Percentiles rank a stretch among this genome's conserved stretches.
These are phyloP conservation scores for Aplochiton taeniatus DNA, from an alignment of 2,797 vertebrate species.

Conservation along the genomic window DNA sequence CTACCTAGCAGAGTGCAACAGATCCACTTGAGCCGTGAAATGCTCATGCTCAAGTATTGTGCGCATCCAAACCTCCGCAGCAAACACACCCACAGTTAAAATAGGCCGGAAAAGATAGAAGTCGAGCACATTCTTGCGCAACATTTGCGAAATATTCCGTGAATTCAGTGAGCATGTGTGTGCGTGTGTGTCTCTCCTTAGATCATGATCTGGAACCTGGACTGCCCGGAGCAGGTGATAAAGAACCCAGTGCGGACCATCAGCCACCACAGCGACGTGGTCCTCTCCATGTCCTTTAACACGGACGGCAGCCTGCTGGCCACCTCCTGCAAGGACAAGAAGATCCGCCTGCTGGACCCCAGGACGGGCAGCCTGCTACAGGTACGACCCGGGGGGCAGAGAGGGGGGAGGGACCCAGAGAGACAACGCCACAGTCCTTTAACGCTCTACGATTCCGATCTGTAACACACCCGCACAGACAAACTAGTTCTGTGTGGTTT, in stretches of 20 bases:
- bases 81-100: not conserved
- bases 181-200: conserved; percentile 48
- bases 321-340: conserved; percentile 88
- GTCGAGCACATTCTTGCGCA: no score
- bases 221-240: conserved; percentile 76
- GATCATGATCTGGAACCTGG: conserved; percentile 95
- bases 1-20: not conserved
- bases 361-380: conserved; percentile 78
- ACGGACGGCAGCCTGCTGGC: conserved; percentile 86
- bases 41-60: not conserved
- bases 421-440: no score
- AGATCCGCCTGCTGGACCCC: conserved; percentile 83
- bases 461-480: no score
- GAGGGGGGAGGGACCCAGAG: not conserved
- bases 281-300: conserved; percentile 94
- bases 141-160: no score
- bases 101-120: no score
- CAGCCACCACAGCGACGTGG: conserved; percentile 81
- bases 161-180: no score
- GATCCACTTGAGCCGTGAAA: no score
- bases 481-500: no score
- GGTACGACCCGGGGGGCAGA: conserved; percentile 65
- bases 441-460: no score
- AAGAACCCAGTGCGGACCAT: conserved; percentile 82
- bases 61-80: not conserved